A percentile compares a stretch with the other conserved stretches of the same genome.
phyloP scores from a whole-genome alignment of 2,797 vertebrate species.

The Pangasius krempfi region DNA sequence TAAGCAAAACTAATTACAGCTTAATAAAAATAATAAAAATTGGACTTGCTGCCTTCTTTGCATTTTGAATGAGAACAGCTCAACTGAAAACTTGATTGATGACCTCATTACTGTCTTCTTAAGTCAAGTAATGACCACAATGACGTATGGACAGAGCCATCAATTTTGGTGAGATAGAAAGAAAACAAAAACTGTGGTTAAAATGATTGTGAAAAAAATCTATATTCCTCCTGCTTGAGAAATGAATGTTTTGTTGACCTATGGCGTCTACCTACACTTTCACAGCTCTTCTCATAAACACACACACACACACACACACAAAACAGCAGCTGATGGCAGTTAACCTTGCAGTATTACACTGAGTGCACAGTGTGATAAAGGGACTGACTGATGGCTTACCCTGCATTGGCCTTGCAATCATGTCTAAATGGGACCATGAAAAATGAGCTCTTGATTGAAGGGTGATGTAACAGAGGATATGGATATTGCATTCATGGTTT shows the following conservation, averaged over 20 bases:
- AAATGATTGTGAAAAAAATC: not conserved
- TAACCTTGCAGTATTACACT: constrained; percentile 10
- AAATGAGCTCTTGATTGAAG: constrained; percentile 24
- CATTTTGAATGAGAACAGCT: constrained; percentile 10
- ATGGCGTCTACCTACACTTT: not conserved
- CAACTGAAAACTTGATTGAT: not conserved
- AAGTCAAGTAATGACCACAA: not conserved
- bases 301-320: constrained; percentile 3
- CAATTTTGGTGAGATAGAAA: not conserved
- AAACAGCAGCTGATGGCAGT: not conserved
- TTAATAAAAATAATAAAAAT: constrained; percentile 10
- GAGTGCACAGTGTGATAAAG: not conserved
- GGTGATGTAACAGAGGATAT: constrained; percentile 19
- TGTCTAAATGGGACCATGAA: constrained; percentile 1
- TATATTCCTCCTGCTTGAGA: not conserved
- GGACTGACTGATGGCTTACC: constrained; percentile 13
- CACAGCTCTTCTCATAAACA: constrained; percentile 11
- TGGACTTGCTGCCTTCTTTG: not conserved
- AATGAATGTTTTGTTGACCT: constrained; percentile 14
- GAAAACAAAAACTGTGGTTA: not conserved
- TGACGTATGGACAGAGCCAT: not conserved
- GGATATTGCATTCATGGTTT: not conserved
- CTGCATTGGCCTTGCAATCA: constrained; percentile 21
- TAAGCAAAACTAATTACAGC: not conserved
- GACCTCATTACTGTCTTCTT: constrained; percentile 22